These are phyloP conservation scores for Aporophyla lueneburgensis DNA, from an alignment of 2,888 invertebrate genomes.

Conservation along the genomic window DNA sequence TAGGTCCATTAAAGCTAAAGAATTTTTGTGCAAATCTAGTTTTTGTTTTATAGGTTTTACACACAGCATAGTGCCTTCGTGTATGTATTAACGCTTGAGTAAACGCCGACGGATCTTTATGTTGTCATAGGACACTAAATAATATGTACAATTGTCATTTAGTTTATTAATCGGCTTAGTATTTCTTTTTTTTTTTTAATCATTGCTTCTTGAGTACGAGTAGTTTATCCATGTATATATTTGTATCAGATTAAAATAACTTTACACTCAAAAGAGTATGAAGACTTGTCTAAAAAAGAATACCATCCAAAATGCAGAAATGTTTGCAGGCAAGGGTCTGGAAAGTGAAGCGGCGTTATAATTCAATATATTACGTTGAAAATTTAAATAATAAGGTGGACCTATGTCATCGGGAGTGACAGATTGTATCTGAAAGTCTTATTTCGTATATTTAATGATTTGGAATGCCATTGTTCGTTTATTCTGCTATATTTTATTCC, in stretches of 20 bases:
- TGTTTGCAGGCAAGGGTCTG: constrained; percentile 28
- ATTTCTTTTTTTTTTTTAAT: not conserved
- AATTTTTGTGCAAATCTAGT: too few species aligned
- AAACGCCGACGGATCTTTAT: too few species aligned
- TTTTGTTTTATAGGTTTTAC: too few species aligned
- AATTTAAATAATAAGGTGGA: constrained; percentile 42
- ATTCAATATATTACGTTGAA: constrained; percentile 34
- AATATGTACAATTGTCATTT: too few species aligned
- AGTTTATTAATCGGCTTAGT: not conserved
- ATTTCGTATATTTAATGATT: constrained; percentile 46
- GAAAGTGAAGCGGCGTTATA: constrained; percentile 1
- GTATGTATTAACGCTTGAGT: too few species aligned
- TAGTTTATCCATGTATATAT: not conserved
- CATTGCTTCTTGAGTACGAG: not conserved
- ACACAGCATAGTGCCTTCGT: too few species aligned
- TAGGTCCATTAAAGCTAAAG: too few species aligned
- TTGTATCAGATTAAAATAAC: not conserved
- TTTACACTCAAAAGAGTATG: not conserved
- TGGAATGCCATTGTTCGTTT: constrained; percentile 37
- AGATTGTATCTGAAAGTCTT: constrained; percentile 26
- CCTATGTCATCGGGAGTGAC: constrained; percentile 51
- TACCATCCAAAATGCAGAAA: constrained; percentile 42
- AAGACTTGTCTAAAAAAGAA: not conserved
- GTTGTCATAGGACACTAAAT: too few species aligned
- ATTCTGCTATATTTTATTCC: constrained; percentile 8